Evolutionary conservation across 2,797 vertebrate genomes (phyloP), one percentile per base, ranked within the genome.

Genomic region (Bradypus variegatus): DNA sequence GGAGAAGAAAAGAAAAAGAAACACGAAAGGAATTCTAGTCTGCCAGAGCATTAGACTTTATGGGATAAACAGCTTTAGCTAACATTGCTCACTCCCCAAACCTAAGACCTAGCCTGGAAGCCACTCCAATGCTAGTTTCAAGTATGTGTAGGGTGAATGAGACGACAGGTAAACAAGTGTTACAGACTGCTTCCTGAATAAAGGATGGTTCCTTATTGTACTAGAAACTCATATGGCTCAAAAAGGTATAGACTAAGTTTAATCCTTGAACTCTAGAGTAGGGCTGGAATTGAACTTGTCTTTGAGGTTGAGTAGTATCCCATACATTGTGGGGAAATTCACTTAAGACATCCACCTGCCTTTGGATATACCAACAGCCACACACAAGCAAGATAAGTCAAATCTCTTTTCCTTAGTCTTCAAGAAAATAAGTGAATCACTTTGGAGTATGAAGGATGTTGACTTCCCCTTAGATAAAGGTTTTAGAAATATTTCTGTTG

Each of bases 371-470:
- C 31, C 76, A 79, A 38, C 29, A 90, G 58, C 36, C 75, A 36
- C 50, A 58, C 76, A 36, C 25, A 85, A 67, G n/a, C 25, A 91
- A 75, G 41, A 77, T 11, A 14, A 81, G 29, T 64, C 65, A 86
- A 38, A 67, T 67, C 31, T 86, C 41, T 73, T 36, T 94, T 65
- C 41, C 48, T 87, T 86, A 60, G 33, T 91, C 70, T 81, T 89
- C 50, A 87, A 72, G 75, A 95, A 90, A 21, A 90, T 88, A 65
- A 89, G 25, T 81, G 48, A 45, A 91, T 93, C 60, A 48, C 36
- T 81, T 91, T 80, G 80, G 65, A 67, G 11, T 70, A 70, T 27
- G 41, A 84, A 70, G 29, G 48, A 86, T 82, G 45, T 36, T 88
- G 88, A 90, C 45, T 88, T 91, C 48, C 31, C 64, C 50, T 65